Evolutionary conservation across 1,140 invertebrate genomes (phyloP), one percentile per base, ranked within the genome.

Genomic region (Drosophila jambulina): DNA sequence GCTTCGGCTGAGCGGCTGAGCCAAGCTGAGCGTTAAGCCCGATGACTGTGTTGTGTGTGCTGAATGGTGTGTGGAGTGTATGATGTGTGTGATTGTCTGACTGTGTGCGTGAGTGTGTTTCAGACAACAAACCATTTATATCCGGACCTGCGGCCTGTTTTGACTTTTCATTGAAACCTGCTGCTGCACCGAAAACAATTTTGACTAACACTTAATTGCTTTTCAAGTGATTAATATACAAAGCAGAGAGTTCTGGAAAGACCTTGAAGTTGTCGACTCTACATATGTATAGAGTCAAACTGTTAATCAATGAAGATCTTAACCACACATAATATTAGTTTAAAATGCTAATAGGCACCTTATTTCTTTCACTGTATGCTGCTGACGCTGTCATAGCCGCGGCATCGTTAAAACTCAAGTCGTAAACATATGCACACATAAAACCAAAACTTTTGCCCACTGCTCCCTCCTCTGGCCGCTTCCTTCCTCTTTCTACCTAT

Each of bases 71-170:
- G 53, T 38, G 34, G 53, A 38, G 15, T 56, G 32, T 68, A 60
- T 86, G 74, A 54, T 23, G 34, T 42, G 34, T 72, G 12, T 43
- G 17, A 56, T 21, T 69, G 34, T 45, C 40, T 38, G 49, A 19
- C 32, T 53, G 51, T 27, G 13, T 61, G 29, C 56, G 21, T 77
- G 25, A 54, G 69, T 78, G 69, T 85, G 76, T 78, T 71, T 78
- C 67, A 79, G 67, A 80, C 83, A 88, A 84, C 84, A 88, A 88
- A 88, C 85, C 85, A 88, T 88, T 88, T 88, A 88, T 88, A 88
- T 88, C 84, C 84, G 84, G 84, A 90, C 85, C 84, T 88, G 85
- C 82, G 84, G 84, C 84, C 85, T 84, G 84, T 88, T 90, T 88
- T 81, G 85, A 88, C 80, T 90, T 87, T 84, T 87, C 84, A 87